Evolutionary conservation across 2,113 vertebrate genomes (phyloP), one percentile per base, ranked within the genome.

Genomic region (Geococcyx californianus): DNA sequence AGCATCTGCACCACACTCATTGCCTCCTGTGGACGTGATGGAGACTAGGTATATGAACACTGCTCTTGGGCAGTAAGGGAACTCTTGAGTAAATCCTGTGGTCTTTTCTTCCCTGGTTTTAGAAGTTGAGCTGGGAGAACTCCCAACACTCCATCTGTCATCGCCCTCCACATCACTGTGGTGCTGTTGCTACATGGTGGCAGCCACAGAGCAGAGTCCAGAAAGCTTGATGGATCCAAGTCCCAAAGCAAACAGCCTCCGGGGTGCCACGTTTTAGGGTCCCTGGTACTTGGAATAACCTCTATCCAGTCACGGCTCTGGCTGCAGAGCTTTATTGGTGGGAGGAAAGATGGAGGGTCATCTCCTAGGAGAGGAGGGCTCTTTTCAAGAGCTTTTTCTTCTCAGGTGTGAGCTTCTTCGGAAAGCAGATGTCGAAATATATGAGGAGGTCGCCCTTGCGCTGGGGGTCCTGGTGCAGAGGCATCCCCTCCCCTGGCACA

Each of bases 401-500:
- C 47, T 98, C 97, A 0, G 98, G 81, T 0, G 98, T 98, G 72
- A 99, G 98, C 58, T 74, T 98, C 73, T 97, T 97, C 3, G 99
- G 99, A 66, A 99, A 99, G 76, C 97, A 60, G 89, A 99, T 98
- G 78, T 99, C 97, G 36, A 99, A 99, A 77, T 97, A 97, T 45
- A 99, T 97, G 93, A 98, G 95, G 91, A 99, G 99, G 89, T 99
- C 97, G 24, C 99, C 99, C 95, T 95, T 98, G 89, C 75, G 89
- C 31, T 66, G 94, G 24, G 98, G 98, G 87, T 98, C 97, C 54
- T 95, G 84, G 10, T 91, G 87, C 84, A 98, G 86, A 0, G 99
- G 99, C 99, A 99, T 99, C 79, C 99, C 99, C 93, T 99, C 99
- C 64, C 98, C 98, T 0, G 97, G 97, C 82, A 99, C 98, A 84